phyloP scores from a whole-genome alignment of 2,797 vertebrate genomes.

The Oophaga sylvatica region DNA sequence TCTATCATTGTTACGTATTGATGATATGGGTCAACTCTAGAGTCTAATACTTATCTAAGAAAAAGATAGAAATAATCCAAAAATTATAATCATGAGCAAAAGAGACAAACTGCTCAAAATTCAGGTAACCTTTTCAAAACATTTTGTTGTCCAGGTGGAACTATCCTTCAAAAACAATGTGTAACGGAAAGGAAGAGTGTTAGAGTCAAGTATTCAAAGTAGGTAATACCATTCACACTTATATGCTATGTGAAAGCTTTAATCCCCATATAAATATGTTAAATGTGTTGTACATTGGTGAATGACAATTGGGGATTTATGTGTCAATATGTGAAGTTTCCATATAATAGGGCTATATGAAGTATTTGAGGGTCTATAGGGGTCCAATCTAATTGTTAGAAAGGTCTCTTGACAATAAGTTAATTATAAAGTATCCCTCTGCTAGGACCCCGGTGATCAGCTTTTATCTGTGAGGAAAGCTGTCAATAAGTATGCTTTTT shows the following conservation, averaged over 20 bases:
- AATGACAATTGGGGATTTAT: too few relatives aligned
- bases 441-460: too few relatives aligned
- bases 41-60: too few relatives aligned
- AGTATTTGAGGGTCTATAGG: background rate
- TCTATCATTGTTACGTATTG: too few relatives aligned
- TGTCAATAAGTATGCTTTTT: too few relatives aligned
- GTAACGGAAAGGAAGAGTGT: conserved; percentile 15
- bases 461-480: too few relatives aligned
- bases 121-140: too few relatives aligned
- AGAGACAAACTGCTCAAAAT: too few relatives aligned
- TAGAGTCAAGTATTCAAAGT: conserved; percentile 6
- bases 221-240: background rate
- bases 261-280: background rate
- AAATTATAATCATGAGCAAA: too few relatives aligned
- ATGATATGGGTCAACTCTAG: too few relatives aligned
- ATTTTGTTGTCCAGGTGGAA: background rate
- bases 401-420: background rate
- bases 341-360: background rate
- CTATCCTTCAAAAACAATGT: background rate
- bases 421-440: too few relatives aligned
- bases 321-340: background rate
- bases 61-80: too few relatives aligned
- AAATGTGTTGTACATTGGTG: background rate
- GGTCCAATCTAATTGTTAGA: background rate
- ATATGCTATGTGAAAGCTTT: background rate